phyloP scores from a whole-genome alignment of 2,113 vertebrate species.

The Chlorodrepanis virens region DNA sequence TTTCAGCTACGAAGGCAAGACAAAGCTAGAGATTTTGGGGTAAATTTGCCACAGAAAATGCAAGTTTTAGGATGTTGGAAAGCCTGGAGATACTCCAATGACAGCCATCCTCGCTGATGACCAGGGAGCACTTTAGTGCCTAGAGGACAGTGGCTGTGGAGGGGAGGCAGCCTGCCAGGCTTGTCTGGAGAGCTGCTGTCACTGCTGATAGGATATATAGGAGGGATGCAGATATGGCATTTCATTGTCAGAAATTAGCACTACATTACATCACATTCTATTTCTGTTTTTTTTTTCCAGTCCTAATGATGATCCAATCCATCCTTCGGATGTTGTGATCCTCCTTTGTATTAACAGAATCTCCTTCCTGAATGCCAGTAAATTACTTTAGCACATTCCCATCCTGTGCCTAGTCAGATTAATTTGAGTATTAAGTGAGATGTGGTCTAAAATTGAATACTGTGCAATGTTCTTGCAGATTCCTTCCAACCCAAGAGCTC shows the following conservation, averaged over 20 bases:
- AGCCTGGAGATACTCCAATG: not conserved
- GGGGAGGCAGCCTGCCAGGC: not conserved
- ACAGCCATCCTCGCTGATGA: not conserved
- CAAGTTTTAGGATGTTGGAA: not conserved
- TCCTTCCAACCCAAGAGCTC: not conserved
- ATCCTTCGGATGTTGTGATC: not conserved
- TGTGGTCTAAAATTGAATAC: not conserved
- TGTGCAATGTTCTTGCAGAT: not conserved
- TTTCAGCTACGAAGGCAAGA: conserved; percentile 17
- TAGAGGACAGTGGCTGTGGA: not conserved
- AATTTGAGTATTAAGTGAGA: not conserved
- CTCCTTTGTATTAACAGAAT: not conserved
- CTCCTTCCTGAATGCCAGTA: not conserved
- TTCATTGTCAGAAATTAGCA: not conserved
- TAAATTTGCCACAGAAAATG: conserved; percentile 20
- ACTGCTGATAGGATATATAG: not conserved
- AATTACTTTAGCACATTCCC: not conserved
- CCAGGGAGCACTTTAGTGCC: not conserved
- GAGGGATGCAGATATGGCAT: not conserved
- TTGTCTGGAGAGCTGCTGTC: not conserved
- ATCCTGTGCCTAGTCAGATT: not conserved
- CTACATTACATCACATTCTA: accelerated
- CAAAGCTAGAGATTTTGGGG: not conserved
- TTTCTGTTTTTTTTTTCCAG: not conserved
- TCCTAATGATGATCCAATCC: not conserved